phyloP scores from a whole-genome alignment of 2,113 vertebrate genomes.

The Fregetta grallaria region DNA sequence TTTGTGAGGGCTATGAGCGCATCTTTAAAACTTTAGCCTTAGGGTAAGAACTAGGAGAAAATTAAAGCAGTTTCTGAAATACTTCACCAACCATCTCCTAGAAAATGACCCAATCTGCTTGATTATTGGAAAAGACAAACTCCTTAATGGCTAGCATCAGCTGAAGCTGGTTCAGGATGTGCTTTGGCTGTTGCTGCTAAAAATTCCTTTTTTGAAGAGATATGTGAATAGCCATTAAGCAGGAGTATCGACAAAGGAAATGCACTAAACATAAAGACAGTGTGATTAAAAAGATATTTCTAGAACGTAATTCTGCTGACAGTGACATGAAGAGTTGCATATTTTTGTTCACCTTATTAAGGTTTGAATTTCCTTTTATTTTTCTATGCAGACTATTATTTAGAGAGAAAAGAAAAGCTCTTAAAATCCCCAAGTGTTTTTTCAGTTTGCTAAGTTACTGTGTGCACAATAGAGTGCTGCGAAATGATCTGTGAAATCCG shows the following conservation, averaged over 20 bases:
- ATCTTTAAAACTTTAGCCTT: constrained; percentile 44
- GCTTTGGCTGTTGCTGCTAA: constrained; percentile 19
- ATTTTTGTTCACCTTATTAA: background rate
- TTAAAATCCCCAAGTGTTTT: background rate
- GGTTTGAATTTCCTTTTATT: background rate
- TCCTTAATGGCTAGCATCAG: constrained; percentile 39
- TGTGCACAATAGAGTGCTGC: background rate
- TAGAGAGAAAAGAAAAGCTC: background rate
- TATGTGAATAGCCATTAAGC: background rate
- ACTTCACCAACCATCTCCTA: background rate
- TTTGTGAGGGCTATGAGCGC: background rate
- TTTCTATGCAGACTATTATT: background rate
- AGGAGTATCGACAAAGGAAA: background rate
- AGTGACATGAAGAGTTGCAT: background rate
- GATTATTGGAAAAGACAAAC: constrained; percentile 59
- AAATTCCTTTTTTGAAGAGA: constrained; percentile 17
- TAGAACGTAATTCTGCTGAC: background rate
- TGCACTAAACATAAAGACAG: background rate
- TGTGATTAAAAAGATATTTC: constrained; percentile 8
- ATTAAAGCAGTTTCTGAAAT: constrained; percentile 55
- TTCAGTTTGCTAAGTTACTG: background rate
- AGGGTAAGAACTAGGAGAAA: constrained; percentile 39
- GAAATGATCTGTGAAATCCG: background rate
- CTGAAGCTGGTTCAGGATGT: constrained; percentile 2
- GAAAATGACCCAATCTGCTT: constrained; percentile 51